Evolutionary conservation across 2,888 invertebrate genomes (phyloP), one percentile per base, ranked within the genome.

Genomic region (Sericinus montela): DNA sequence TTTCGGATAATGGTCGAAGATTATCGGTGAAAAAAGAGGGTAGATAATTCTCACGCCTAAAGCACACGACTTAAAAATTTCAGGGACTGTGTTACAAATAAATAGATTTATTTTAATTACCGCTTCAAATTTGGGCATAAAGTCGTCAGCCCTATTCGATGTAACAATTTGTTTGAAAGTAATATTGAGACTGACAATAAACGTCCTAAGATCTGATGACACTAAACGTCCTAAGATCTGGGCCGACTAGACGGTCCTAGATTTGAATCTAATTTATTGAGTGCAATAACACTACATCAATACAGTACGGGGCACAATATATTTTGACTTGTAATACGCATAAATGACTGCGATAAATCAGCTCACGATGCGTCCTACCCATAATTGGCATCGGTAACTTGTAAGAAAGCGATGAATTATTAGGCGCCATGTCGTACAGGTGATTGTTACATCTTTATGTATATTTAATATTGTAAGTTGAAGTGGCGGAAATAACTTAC

Each of bases 201-300:
- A 45, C 40, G 45, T n/a, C 34, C n/a, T n/a, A n/a, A n/a, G n/a
- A n/a, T n/a, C n/a, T n/a, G n/a, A n/a, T n/a, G n/a, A 9, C 23
- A 10, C 16, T 15, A 16, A 23, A 32, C 38, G 19, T 36, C 45
- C 32, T 16, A 42, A 51, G 45, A 45, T 51, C 37, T 23, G 32
- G 8, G 4, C 19, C 37, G 41, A 45, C 45, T 51, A 42, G 40
- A 23, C 44, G 41, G 32, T 45, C 29, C 41, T 45, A 42, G 38
- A 32, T 45, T 42, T 16, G 41, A 25, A 37, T 9, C 3, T n/a
- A 45, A 51, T 51, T 51, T 51, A 46, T 45, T 15, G 35, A 11
- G 50, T 45, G 37, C 50, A 51, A 51, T 51, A 51, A 51, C 50
- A 51, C 42, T 51, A 41, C 13, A 45, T 45, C 45, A 51, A 51